Evolutionary conservation across 64 coral and sea anemone species (phyloP), one percentile per base, ranked within the genome.

Genomic region (Trachythela sp.): DNA sequence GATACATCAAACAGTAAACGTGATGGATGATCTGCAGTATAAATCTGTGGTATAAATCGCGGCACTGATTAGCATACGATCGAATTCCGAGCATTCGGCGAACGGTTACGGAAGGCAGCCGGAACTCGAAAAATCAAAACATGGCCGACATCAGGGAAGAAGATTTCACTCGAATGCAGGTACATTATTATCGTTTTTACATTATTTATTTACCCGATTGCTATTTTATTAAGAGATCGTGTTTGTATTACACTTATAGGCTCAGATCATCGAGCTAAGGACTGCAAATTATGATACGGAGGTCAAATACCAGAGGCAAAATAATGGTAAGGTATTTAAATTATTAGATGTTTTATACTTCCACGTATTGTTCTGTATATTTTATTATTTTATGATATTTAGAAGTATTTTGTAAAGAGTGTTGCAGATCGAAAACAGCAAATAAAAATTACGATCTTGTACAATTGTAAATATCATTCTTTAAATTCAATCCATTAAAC

Each of bases 131-230:
- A 31, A 39, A 30, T 80, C 42, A 45, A 36, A 80, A 80, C 30
- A 80, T 80, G 75, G 75, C 75, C 30, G 75, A 80, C 37, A 37
- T 80, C 4, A 20, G 75, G 37, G 75, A 80, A 38, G 75, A 80
- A 80, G 75, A 80, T 20, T 80, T 80, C 75, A 80, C 2, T 80
- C 75, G 75, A 29, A 35, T 80, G 75, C 75, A 80, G 33, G 75
- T 80, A 80, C 11, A 80, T 20, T 18, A 13, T 80, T 0, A 1
- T 15, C 20, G 17, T 37, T 18, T 80, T n/a, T 39, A 2, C 8
- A n/a, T 20, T 26, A 29, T 80, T 39, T 80, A 36, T 80, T 22
- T 29, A 2, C 10, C 33, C 37, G 75, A 37, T 37, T 80, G 31
- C 30, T 9, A 38, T 10, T 22, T 80, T 15, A 80, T 0, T 4